Base-by-base conservation (phyloP, 2,113 vertebrate species). In the Cricetomys ansorgei region DNA sequence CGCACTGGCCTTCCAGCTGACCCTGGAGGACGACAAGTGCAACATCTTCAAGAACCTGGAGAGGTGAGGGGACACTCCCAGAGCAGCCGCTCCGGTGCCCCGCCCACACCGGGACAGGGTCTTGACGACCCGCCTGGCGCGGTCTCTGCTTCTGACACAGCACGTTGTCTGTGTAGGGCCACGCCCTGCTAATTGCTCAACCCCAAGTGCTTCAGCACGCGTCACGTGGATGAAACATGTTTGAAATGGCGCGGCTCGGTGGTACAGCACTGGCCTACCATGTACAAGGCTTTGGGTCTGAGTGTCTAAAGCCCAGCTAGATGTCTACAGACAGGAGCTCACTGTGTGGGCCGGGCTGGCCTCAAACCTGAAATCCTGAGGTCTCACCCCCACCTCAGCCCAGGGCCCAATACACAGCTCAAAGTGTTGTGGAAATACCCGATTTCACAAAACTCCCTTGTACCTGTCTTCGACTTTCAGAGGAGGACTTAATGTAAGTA, bases 21-120 rank as follows among this genome's bases (percentile, higher is more conserved):
- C 99, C 97, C 98, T 98, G 0, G 97, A 99, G 5, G 99, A 99
- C 25, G 99, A 99, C 59, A 99, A 99, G 97, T 99, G 99, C 98
- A 99, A 99, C 98, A 99, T 99, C 97, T 99, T 99, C 97, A 99
- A 99, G 97, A 99, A 99, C 97, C 99, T 99, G 98, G 99, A 99
- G 97, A 99, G 99, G 99, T 99, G 50, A 96, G 98, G n/a, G n/a
- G n/a, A n/a, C n/a, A n/a, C n/a, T n/a, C n/a, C n/a, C n/a, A n/a
- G n/a, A n/a, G n/a, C n/a, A n/a, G n/a, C n/a, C n/a, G n/a, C n/a
- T n/a, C n/a, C n/a, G n/a, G n/a, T n/a, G n/a, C n/a, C n/a, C n/a
- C n/a, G n/a, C n/a, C n/a, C n/a, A n/a, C n/a, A n/a, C n/a, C n/a
- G 48, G 55, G 21, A 23, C 37, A 88, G 48, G 31, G 23, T 12